Evolutionary conservation across 2,797 vertebrate species (phyloP).

Genomic region (Phataginus tetradactyla): DNA sequence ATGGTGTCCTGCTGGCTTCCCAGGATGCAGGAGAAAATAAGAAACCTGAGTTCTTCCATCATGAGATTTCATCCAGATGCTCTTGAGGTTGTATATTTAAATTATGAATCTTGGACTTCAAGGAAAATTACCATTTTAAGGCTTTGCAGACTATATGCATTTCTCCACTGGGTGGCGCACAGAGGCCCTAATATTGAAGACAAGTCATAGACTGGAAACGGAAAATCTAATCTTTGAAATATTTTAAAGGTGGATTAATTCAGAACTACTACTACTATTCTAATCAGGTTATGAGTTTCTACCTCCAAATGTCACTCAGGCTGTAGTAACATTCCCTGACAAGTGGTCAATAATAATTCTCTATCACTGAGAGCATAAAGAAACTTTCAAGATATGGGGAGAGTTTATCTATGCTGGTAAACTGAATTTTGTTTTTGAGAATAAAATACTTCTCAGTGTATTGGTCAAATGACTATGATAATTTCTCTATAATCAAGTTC

Average conservation of each 20-base stretch:
- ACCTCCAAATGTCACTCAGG: neutral
- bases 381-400: neutral
- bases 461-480: neutral
- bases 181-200: constrained; percentile 69
- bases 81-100: constrained; percentile 56
- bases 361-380: neutral
- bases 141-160: neutral
- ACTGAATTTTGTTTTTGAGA: neutral
- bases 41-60: constrained; percentile 59
- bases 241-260: constrained; percentile 44
- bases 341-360: neutral
- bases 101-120: neutral
- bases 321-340: neutral
- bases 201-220: neutral
- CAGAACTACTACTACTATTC: neutral
- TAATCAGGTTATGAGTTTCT: constrained; percentile 53
- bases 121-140: constrained; percentile 28
- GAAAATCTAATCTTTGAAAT: constrained; percentile 46
- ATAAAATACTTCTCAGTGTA: neutral
- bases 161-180: constrained; percentile 86
- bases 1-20: constrained; percentile 59
- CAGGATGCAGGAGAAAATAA: constrained; percentile 58
- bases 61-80: constrained; percentile 78
- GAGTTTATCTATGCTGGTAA: neutral
- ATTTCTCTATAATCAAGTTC: neutral